Base-by-base conservation (phyloP, 2,888 invertebrate species). In the Lithophane leautieri region DNA sequence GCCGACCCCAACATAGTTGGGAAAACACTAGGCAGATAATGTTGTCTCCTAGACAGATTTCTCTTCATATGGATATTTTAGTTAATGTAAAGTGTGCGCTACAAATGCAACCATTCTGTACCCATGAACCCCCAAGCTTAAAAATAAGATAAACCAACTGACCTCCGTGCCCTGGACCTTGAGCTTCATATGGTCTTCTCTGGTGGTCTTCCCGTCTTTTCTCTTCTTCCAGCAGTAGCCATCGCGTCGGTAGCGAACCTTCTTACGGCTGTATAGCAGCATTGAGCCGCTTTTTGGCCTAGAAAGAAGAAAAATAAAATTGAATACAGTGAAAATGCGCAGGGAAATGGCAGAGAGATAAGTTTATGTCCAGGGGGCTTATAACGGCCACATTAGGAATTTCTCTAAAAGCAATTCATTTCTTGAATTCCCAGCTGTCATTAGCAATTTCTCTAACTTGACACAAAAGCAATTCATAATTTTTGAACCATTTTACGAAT, bases 141-240 rank as follows among this genome's bases (percentile, higher is more conserved):
- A 58, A 52, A n/a, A n/a, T 0, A 16, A 22, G 0, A 25, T 4
- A 14, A 70, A 12, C 12, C 4, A 52, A 75, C 97, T 97, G 89
- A 98, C 99, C 98, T 99, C 99, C 83, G 98, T 98, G 90, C 99
- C 99, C 97, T 99, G 99, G 92, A 99, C 99, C 97, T 99, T 99
- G 85, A 99, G 97, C 95, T 99, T 99, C 99, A 99, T 99, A 95
- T 99, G 99, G 97, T 99, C 99, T 95, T 99, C 99, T 89, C 99
- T 97, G 76, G 99, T 99, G 82, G 99, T 99, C 96, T 99, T 99
- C 40, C 99, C 99, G 94, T 99, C 99, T 96, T 99, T 99, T 87
- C 99, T 97, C 92, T 99, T 99, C 97, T 99, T 99, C 99, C 99
- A 99, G 96, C 99, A 99, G 96, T 99, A 99, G 40, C 99, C 99